Conservation (phyloP, 2,113 vertebrate species). For the Protobothrops mucrosquamatus region DNA sequence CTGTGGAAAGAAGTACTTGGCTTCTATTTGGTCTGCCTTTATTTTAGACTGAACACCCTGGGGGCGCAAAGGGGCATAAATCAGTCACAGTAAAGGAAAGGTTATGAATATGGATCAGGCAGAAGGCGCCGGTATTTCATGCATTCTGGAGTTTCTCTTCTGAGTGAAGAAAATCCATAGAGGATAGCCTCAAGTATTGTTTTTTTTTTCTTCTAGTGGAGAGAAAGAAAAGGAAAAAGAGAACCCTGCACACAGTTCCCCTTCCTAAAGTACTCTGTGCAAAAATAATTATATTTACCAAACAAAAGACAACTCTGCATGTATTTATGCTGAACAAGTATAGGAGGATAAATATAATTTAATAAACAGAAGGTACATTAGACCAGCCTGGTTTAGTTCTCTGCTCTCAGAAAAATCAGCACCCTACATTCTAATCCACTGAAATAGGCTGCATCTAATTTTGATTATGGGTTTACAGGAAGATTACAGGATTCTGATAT, state of each 20-base stretch:
- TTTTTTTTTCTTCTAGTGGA: slow-evolving; percentile 1
- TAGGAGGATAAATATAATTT: background rate
- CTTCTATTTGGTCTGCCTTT: slow-evolving; percentile 56
- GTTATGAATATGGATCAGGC: slow-evolving; percentile 61
- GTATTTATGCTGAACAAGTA: background rate
- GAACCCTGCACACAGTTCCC: too few relatives aligned
- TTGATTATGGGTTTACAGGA: background rate
- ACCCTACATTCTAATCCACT: background rate
- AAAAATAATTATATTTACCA: background rate
- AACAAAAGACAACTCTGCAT: background rate
- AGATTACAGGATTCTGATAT: background rate
- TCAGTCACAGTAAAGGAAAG: slow-evolving; percentile 57
- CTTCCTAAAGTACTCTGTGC: background rate
- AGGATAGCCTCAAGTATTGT: slow-evolving; percentile 45
- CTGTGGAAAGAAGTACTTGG: background rate
- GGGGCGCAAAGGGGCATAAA: slow-evolving; percentile 51
- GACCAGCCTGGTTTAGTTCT: background rate
- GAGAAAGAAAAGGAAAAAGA: background rate
- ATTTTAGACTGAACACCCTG: slow-evolving; percentile 60
- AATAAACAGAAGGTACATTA: background rate
- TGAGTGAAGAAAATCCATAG: slow-evolving; percentile 53
- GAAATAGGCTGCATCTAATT: background rate
- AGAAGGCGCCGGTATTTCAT: slow-evolving; percentile 39
- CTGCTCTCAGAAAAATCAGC: background rate
- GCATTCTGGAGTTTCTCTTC: slow-evolving; percentile 43